Evolutionary conservation across 2,888 invertebrate genomes (phyloP).

Genomic region (Ormyrus labotus): DNA sequence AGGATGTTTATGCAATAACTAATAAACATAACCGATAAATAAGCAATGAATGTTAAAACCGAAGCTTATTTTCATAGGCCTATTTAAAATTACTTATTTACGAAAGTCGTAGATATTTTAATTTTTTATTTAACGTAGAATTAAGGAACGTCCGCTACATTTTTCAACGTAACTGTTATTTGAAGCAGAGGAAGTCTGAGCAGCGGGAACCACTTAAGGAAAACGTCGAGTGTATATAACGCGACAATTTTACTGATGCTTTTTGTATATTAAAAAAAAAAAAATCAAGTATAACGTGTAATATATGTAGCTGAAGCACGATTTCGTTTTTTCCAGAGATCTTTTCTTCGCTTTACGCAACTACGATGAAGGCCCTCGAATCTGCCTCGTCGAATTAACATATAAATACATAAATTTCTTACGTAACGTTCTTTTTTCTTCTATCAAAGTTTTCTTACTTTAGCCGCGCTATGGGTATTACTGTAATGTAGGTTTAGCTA

Average conservation of each 20-base stretch:
- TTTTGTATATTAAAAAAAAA: conserved; percentile 3
- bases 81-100: conserved; percentile 1
- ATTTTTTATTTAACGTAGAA: conserved; percentile 26
- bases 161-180: conserved; percentile 50
- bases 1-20: not conserved
- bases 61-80: not conserved
- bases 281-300: conserved; percentile 33
- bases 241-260: conserved; percentile 19
- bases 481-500: conserved; percentile 36
- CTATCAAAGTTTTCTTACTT: conserved; percentile 18
- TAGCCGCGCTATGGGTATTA: conserved; percentile 27
- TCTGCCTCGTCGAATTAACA: conserved; percentile 32
- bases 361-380: conserved; percentile 50
- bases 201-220: conserved; percentile 62
- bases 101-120: conserved; percentile 29
- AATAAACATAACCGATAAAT: not conserved
- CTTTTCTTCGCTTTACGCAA: conserved; percentile 53
- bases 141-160: conserved; percentile 44
- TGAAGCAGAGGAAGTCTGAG: conserved; percentile 63
- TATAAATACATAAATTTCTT: conserved; percentile 38
- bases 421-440: conserved; percentile 39
- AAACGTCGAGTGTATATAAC: conserved; percentile 45
- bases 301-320: conserved; percentile 45
- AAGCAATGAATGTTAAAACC: conserved; percentile 1
- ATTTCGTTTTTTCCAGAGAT: conserved; percentile 53